Conservation (phyloP, 2,113 vertebrate genomes). For the Bungarus multicinctus region DNA sequence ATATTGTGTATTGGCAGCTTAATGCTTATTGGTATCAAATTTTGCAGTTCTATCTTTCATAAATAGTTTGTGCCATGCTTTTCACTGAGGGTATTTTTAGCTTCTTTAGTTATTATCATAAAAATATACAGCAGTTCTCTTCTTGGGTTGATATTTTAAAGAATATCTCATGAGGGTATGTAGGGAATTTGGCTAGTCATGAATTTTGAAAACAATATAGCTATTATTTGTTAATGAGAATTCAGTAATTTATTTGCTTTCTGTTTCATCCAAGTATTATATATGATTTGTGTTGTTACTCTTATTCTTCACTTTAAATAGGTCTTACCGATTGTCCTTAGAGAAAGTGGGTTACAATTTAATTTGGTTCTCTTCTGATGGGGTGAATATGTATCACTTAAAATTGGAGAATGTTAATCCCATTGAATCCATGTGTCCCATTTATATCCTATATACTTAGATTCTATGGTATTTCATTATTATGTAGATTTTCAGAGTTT, state of each 20-base stretch:
- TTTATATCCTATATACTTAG: background rate
- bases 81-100: constrained; percentile 31
- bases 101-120: constrained; percentile 31
- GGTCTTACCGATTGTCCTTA: background rate
- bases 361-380: background rate
- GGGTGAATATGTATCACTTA: background rate
- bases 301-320: background rate
- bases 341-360: background rate
- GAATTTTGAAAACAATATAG: constrained; percentile 39
- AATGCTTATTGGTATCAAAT: constrained; percentile 58
- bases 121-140: constrained; percentile 36
- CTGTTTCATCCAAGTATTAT: constrained; percentile 10
- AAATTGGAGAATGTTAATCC: background rate
- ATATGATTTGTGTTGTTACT: background rate
- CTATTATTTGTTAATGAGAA: constrained; percentile 32
- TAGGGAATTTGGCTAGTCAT: constrained; percentile 30
- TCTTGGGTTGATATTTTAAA: constrained; percentile 34
- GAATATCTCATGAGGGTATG: constrained; percentile 4
- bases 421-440: background rate
- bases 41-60: constrained; percentile 57
- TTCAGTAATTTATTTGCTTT: background rate
- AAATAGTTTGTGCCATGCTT: constrained; percentile 26
- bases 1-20: constrained; percentile 41
- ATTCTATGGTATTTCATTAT: background rate
- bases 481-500: background rate